A percentile compares a stretch with the other conserved stretches of the same genome.
phyloP scores from a whole-genome alignment of 2,113 vertebrate species.

The Poicephalus gulielmi region DNA sequence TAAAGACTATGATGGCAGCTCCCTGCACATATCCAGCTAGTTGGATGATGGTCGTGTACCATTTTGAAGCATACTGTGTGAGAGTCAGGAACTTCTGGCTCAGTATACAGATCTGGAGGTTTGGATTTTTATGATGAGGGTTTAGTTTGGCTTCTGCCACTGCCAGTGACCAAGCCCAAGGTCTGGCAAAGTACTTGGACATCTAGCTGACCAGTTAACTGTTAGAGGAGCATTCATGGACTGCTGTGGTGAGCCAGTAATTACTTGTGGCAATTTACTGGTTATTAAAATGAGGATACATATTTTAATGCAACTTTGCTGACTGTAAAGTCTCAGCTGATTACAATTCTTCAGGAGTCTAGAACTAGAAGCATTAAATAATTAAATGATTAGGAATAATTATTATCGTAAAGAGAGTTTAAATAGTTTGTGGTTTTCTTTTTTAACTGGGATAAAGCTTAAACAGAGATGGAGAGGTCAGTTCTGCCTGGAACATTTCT shows the following conservation, averaged over 20 bases:
- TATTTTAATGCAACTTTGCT: neutral
- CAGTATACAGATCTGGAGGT: accelerated
- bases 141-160: neutral
- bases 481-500: neutral
- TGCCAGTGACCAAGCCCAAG: neutral
- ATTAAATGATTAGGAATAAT: neutral
- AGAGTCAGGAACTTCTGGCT: neutral
- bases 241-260: neutral
- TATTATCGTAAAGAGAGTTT: neutral
- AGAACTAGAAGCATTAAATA: neutral
- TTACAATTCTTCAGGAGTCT: neutral
- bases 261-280: neutral
- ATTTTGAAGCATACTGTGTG: accelerated
- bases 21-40: neutral
- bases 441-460: neutral
- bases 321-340: neutral
- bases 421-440: neutral
- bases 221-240: neutral
- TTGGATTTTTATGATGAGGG: neutral
- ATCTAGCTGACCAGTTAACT: neutral
- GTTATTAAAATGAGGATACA: neutral
- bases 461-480: neutral
- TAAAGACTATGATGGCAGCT: neutral
- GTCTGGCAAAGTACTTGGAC: neutral
- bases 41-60: neutral